Conservation (phyloP, 2,797 vertebrate genomes). For the Sternotherus odoratus region DNA sequence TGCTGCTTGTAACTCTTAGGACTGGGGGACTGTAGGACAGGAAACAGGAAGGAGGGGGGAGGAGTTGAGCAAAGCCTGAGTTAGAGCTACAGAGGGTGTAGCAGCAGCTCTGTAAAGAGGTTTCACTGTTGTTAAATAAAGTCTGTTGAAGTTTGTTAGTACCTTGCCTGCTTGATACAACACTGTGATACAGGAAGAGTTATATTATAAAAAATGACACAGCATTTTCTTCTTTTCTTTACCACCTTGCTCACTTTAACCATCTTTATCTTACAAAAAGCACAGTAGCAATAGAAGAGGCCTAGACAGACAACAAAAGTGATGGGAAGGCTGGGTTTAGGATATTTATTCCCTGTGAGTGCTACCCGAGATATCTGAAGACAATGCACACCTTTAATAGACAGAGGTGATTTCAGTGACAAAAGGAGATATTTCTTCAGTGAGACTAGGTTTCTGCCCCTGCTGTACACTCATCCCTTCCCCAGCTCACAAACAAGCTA, state of each 20-base stretch:
- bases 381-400: background rate
- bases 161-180: too few species aligned
- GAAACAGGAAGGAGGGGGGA: too few species aligned
- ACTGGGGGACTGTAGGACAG: too few species aligned
- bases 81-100: too few species aligned
- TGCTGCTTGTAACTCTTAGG: too few species aligned
- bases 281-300: background rate
- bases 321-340: background rate
- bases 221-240: background rate
- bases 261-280: background rate
- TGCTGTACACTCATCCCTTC: background rate
- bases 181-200: background rate
- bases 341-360: background rate
- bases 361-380: background rate
- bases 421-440: background rate
- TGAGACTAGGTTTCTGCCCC: background rate
- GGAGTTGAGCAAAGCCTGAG: too few species aligned
- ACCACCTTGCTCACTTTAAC: background rate
- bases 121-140: too few species aligned
- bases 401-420: background rate
- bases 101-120: too few species aligned
- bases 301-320: background rate
- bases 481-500: background rate
- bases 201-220: background rate
- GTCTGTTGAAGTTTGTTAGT: too few species aligned